Evolutionary conservation across 1,140 invertebrate species (phyloP).

Genomic region (Acromyrmex echinatior): DNA sequence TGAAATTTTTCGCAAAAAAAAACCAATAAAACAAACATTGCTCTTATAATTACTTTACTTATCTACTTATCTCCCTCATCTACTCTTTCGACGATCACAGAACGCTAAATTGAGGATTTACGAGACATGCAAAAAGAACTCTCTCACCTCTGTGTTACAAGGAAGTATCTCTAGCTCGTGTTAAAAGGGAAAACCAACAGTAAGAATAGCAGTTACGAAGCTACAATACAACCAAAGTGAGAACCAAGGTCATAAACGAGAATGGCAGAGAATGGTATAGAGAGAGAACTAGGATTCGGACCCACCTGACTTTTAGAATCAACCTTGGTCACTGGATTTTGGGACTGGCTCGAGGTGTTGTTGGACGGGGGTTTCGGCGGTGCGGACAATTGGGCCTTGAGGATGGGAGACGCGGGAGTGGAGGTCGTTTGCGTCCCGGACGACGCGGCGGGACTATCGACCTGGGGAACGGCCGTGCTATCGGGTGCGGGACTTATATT

Average conservation of each 20-base stretch:
- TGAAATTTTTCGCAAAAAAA: not conserved
- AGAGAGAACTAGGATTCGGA: constrained; percentile 84
- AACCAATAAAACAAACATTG: not conserved
- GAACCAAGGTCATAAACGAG: constrained; percentile 76
- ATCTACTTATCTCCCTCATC: constrained; percentile 12
- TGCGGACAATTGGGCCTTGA: constrained; percentile 92
- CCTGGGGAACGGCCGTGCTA: constrained; percentile 75
- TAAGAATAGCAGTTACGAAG: constrained; percentile 63
- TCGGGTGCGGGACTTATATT: constrained; percentile 81
- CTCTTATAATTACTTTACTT: constrained; percentile 30
- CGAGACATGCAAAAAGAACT: constrained; percentile 65
- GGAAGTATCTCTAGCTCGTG: constrained; percentile 34
- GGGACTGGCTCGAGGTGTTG: constrained; percentile 80
- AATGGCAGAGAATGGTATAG: constrained; percentile 73
- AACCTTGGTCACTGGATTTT: constrained; percentile 86
- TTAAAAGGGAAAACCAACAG: constrained; percentile 71
- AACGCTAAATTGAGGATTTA: constrained; percentile 20
- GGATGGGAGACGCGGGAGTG: constrained; percentile 90
- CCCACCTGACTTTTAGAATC: constrained; percentile 89
- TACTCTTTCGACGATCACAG: not conserved
- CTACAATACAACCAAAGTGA: constrained; percentile 70
- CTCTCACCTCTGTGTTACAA: constrained; percentile 36
- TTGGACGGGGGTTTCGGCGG: constrained; percentile 88
- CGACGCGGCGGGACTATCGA: constrained; percentile 78
- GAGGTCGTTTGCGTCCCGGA: constrained; percentile 78